Base-by-base conservation (phyloP, 37 sponge, comb jelly and placozoan genomes). In the Oscarella lobularis region DNA sequence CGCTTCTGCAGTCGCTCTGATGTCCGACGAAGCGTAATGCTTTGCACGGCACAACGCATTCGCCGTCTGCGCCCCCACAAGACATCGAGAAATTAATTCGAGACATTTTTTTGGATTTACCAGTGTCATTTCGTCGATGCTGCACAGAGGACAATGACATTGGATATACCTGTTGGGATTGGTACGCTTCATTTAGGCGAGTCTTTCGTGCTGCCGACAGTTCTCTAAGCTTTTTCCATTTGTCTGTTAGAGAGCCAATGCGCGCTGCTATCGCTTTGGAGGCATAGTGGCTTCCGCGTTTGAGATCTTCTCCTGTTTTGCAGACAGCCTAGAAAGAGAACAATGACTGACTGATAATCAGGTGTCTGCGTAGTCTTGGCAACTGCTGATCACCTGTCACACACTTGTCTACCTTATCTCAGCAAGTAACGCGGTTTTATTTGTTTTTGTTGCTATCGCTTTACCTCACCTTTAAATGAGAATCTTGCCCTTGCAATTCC, bases 181-280 rank as follows among this genome's bases (percentile, higher is more conserved):
- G 87, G 31, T 77, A 83, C 0, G 90, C 95, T 40, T 94, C 95
- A 55, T 85, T 83, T 39, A 94, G 82, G 41, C 85, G 74, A 3
- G 66, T 67, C 34, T 81, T 89, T 35, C 95, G 84, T 33, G 40
- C 71, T 34, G 81, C 39, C 2, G 85, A 41, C 37, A 85, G 85
- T n/a, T 89, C 90, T 3, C 82, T 87, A n/a, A 94, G 79, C 70
- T 87, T 87, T 75, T 85, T 84, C 95, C 95, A 94, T 55, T 77
- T 79, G 36, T 94, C 90, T 66, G 87, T 78, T 31, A 94, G 83
- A 0, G 66, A 72, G 39, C 39, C 75, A 38, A 89, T 48, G 4
- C 87, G 73, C 33, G 83, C 81, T 5, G 82, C 67, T 40, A 94
- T 89, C 40, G 83, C 72, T 77, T 89, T 89, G 31, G 87, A 80